phyloP scores from a whole-genome alignment of 37 sponge, comb jelly and placozoan species.

The Dysidea cf. avara region DNA sequence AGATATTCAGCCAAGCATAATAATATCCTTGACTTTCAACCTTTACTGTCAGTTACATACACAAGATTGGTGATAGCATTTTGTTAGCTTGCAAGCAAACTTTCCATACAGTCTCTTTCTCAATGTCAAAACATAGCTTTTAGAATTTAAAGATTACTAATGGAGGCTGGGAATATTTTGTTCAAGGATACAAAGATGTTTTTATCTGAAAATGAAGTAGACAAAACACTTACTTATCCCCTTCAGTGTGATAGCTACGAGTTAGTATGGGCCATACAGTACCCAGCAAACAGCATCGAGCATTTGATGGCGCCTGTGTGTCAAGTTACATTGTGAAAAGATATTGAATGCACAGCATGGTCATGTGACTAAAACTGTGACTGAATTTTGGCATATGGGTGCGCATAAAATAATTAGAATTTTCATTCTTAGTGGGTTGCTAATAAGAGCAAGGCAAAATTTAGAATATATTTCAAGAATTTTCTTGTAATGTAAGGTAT shows the following conservation, averaged over 20 bases:
- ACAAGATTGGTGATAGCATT: neutral
- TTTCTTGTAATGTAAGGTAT: too few relatives aligned
- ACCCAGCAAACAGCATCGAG: slow-evolving; percentile 11
- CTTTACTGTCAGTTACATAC: neutral
- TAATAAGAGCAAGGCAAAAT: too few relatives aligned
- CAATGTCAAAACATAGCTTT: neutral
- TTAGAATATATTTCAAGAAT: too few relatives aligned
- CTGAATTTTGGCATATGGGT: too few relatives aligned
- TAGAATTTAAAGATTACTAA: too few relatives aligned
- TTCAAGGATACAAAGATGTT: neutral
- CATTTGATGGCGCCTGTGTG: slow-evolving; percentile 47
- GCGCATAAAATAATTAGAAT: too few relatives aligned
- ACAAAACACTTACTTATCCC: neutral
- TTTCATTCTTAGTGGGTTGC: too few relatives aligned
- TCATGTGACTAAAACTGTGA: slow-evolving; percentile 21
- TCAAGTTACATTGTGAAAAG: neutral
- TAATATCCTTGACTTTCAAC: too few relatives aligned
- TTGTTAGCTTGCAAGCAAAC: neutral
- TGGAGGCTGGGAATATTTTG: neutral
- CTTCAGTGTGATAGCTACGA: slow-evolving; percentile 8
- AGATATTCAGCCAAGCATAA: neutral
- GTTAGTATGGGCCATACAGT: slow-evolving; percentile 20
- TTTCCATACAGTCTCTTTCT: neutral
- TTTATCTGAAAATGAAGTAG: neutral
- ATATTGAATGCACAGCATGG: slow-evolving; percentile 6